A percentile compares a stretch with the other conserved stretches of the same genome.
Conservation (phyloP, 2,113 vertebrate genomes). For the Physeter macrocephalus region DNA sequence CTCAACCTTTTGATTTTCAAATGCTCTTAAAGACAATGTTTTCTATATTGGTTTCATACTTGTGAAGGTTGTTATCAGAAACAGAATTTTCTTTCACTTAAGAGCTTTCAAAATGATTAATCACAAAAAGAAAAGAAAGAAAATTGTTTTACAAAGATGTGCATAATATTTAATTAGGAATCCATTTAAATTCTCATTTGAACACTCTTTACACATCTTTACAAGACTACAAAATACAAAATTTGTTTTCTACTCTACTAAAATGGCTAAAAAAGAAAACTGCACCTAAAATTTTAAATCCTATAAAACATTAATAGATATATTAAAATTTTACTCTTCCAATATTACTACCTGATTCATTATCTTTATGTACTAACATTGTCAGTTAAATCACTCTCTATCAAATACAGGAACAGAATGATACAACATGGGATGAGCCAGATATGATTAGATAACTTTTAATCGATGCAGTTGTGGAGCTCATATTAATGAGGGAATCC, state of each 20-base stretch:
- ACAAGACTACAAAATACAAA: neutral
- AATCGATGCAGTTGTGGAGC: slow-evolving; percentile 67
- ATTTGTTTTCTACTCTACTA: slow-evolving; percentile 24
- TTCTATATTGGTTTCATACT: neutral
- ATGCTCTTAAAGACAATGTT: neutral
- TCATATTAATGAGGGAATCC: slow-evolving; percentile 71
- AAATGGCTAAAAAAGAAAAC: neutral
- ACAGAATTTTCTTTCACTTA: neutral
- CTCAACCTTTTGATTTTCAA: neutral
- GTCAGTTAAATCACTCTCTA: slow-evolving; percentile 42
- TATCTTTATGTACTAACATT: slow-evolving; percentile 64
- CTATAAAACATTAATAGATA: neutral
- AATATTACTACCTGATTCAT: slow-evolving; percentile 41
- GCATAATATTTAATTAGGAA: slow-evolving; percentile 43
- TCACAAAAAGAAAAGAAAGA: neutral
- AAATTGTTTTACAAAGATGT: neutral
- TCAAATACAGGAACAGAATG: slow-evolving; percentile 62
- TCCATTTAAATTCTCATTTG: slow-evolving; percentile 7
- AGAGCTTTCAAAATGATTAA: slow-evolving; percentile 40
- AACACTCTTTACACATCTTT: neutral
- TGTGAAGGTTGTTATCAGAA: neutral
- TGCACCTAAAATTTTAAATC: neutral
- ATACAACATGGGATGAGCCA: slow-evolving; percentile 61
- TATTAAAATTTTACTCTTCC: slow-evolving; percentile 35
- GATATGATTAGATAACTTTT: slow-evolving; percentile 60